Conservation (phyloP, 2,113 vertebrate genomes). For the Odontophorus gujanensis region DNA sequence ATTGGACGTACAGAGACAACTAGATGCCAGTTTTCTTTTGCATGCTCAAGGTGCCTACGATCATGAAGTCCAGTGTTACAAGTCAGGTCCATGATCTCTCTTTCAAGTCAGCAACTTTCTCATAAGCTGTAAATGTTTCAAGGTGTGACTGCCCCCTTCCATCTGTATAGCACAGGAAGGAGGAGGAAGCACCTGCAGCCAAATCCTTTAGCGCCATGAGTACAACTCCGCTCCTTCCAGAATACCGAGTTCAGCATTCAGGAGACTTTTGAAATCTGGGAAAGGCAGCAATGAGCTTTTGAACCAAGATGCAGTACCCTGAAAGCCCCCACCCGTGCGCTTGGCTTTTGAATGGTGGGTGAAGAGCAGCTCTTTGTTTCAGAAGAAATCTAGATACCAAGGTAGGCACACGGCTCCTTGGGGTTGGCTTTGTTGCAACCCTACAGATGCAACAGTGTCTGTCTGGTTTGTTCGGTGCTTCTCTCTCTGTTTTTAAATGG, state of each 20-base stretch:
- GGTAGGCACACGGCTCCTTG: rapidly evolving
- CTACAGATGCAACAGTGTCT: neutral
- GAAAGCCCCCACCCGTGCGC: neutral
- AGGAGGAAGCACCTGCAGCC: neutral
- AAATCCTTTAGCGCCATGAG: neutral
- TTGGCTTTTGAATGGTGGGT: neutral
- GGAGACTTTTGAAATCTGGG: neutral
- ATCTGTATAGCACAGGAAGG: neutral
- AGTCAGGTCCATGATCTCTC: rapidly evolving
- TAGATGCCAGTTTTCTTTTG: neutral
- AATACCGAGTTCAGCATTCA: neutral
- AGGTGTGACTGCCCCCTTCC: neutral
- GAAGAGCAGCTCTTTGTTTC: neutral
- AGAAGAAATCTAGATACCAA: neutral
- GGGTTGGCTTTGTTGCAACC: neutral
- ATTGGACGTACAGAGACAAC: neutral
- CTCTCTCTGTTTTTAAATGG: neutral
- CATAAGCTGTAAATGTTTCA: neutral
- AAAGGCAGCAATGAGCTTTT: neutral
- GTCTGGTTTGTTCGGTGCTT: neutral
- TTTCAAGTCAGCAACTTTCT: neutral
- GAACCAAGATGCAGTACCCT: neutral
- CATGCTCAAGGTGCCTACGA: neutral
- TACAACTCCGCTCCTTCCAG: neutral
- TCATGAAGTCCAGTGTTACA: neutral